Evolutionary conservation across 2,797 vertebrate genomes (phyloP).

Genomic region (Babyrousa celebensis): DNA sequence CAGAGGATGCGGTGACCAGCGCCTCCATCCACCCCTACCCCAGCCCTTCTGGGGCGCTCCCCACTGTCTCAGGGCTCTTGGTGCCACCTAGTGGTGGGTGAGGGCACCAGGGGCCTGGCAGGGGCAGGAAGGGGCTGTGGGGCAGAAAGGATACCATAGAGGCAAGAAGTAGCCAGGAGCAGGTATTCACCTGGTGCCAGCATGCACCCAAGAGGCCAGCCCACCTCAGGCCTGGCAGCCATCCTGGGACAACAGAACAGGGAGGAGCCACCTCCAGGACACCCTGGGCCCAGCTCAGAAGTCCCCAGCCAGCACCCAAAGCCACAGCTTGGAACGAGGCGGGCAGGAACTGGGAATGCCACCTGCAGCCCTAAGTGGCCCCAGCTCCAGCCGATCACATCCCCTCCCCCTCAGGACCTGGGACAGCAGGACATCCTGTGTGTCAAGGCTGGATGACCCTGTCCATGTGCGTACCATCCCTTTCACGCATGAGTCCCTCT

Average conservation of each 20-base stretch:
- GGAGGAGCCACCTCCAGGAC: not conserved
- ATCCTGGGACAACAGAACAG: not conserved
- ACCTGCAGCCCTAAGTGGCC: not conserved
- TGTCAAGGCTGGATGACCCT: not conserved
- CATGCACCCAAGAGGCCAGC: rapidly evolving
- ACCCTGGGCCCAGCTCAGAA: not conserved
- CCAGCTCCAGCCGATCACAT: not conserved
- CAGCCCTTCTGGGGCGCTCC: not conserved
- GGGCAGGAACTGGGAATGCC: not conserved
- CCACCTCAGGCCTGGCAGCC: not conserved
- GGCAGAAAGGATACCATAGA: not conserved
- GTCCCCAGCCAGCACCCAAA: not conserved
- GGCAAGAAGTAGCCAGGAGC: not conserved
- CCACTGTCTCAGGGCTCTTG: slow-evolving; percentile 86
- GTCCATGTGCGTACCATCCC: not conserved
- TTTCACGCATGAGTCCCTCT: not conserved
- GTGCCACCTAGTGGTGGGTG: slow-evolving; percentile 89
- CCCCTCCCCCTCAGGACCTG: not conserved
- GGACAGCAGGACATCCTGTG: not conserved
- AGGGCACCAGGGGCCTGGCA: not conserved
- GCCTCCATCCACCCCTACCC: not conserved
- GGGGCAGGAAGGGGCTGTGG: not conserved
- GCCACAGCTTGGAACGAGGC: not conserved
- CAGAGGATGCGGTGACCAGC: not conserved
- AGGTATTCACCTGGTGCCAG: not conserved